Evolutionary conservation across 2,888 invertebrate genomes (phyloP), one percentile per base, ranked within the genome.

Genomic region (Ischnus inquisitorius): DNA sequence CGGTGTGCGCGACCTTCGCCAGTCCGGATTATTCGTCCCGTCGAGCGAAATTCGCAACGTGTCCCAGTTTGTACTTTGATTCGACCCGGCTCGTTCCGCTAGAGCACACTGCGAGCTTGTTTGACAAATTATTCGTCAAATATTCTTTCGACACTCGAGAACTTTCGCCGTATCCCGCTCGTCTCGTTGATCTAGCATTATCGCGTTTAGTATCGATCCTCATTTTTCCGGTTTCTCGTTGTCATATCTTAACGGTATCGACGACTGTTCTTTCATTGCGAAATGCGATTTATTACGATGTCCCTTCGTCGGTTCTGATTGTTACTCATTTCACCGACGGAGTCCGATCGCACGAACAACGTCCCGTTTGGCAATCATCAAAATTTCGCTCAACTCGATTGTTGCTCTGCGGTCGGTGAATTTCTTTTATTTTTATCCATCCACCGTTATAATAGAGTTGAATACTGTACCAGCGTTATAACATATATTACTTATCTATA

Each of bases 11-110:
- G 81, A 84, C 84, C 81, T 84, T 84, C 71, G 25, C 46, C 77
- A 80, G 64, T 75, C 54, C 60, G 69, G 71, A 84, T 79, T 82
- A 84, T 76, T 84, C 78, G 84, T 84, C 71, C 60, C 75, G 71
- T 46, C 65, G 65, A 79, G 69, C 79, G 43, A 25, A 75, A 22
- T 69, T 78, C 75, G 78, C 80, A 81, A 60, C 80, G 74, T 65
- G 69, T 78, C 75, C 84, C 60, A 84, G 48, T 84, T 84, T 62
- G 78, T 60, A 81, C 75, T 81, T 82, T 79, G 78, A 84, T 84
- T 65, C 62, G 78, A 78, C 62, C 64, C 64, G 75, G 75, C 64
- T 64, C 64, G 64, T 22, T 48, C 62, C 48, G 14, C 46, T 46
- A n/a, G 39, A 6, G 14, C 12, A 25, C 64, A 48, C 22, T 57